Conservation (phyloP, 2,888 invertebrate genomes). For the Patella caerulea region DNA sequence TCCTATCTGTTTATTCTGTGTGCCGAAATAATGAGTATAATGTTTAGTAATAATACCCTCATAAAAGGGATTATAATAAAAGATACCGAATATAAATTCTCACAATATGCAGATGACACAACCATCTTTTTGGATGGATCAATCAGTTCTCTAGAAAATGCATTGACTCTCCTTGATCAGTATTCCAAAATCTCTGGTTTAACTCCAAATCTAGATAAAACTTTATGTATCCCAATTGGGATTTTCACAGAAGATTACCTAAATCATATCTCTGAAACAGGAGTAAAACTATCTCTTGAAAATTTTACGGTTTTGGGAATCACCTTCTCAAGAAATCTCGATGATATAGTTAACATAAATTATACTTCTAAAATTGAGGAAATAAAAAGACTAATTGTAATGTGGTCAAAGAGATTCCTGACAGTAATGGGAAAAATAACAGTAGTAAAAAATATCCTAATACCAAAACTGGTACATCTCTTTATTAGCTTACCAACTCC, state of each 20-base stretch:
- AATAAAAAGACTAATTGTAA: constrained; percentile 12
- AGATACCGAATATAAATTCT: constrained; percentile 20
- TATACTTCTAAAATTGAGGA: not conserved
- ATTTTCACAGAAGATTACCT: no score
- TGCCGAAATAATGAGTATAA: not conserved
- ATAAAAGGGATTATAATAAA: constrained; percentile 22
- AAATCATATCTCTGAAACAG: no score
- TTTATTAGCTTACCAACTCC: constrained; percentile 24
- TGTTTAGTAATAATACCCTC: constrained; percentile 4
- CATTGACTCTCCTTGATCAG: constrained; percentile 1
- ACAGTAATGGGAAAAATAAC: constrained; percentile 22
- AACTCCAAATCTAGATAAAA: no score
- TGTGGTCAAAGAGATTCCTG: constrained; percentile 14
- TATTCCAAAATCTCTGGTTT: no score
- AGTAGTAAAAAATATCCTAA: constrained; percentile 18
- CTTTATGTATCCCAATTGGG: not conserved
- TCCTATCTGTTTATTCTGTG: not conserved
- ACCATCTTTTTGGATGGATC: constrained; percentile 21
- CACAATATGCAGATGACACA: constrained; percentile 27
- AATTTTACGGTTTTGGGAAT: no score
- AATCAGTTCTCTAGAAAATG: constrained; percentile 6
- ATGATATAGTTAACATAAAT: no score
- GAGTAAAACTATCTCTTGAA: no score
- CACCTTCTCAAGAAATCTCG: not conserved
- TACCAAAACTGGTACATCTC: constrained; percentile 19